Evolutionary conservation across 1,140 invertebrate species (phyloP).

Genomic region (Thereuonema tuberculata): DNA sequence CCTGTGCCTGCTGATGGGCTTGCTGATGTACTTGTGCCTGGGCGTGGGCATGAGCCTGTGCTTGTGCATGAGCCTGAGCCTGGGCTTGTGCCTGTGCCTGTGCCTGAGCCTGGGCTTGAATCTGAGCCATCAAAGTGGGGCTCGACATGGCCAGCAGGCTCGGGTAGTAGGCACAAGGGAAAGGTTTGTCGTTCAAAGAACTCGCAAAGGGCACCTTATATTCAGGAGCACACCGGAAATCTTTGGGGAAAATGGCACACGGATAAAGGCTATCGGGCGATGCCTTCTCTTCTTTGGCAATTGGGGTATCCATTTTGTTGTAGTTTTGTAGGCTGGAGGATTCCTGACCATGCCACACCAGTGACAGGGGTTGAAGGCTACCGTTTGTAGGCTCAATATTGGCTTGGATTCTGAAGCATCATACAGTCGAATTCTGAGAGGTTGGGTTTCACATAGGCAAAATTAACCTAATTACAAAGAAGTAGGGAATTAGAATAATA

Average conservation of each 20-base stretch:
- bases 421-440: too few relatives aligned
- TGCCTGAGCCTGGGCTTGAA: constrained; percentile 7
- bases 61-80: neutral
- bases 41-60: neutral
- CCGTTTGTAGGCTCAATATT: too few relatives aligned
- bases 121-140: neutral
- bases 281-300: constrained; percentile 5
- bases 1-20: neutral
- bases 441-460: too few relatives aligned
- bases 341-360: neutral
- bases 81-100: constrained; percentile 1
- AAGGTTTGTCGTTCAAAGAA: constrained; percentile 1
- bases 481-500: too few relatives aligned
- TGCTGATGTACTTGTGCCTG: constrained; percentile 1
- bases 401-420: too few relatives aligned
- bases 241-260: constrained; percentile 3
- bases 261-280: neutral
- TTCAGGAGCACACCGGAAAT: constrained; percentile 2
- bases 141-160: constrained; percentile 2
- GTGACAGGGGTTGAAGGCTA: neutral
- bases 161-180: constrained; percentile 7
- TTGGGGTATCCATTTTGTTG: neutral
- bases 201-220: constrained; percentile 1
- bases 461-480: too few relatives aligned
- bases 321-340: neutral